Base-by-base conservation (phyloP, 2,797 vertebrate species). In the Strix occidentalis region DNA sequence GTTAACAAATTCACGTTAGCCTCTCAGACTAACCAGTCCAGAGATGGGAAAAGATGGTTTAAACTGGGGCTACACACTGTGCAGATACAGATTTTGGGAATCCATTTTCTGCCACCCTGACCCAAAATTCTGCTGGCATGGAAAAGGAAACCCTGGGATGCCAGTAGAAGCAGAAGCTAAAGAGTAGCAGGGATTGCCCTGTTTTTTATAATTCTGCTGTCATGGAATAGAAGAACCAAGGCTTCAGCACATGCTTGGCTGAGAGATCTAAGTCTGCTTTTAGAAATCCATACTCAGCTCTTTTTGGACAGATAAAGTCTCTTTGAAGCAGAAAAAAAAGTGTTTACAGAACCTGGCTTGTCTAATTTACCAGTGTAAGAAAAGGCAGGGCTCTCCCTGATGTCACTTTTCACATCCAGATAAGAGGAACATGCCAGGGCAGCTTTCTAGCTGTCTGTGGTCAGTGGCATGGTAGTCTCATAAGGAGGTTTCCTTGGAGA, bases 181-280 rank as follows among this genome's bases (percentile, higher is more conserved):
- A 89, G 84, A 87, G 75, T 84, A 98, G 81, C 90, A 96, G 94
- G 91, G 90, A 54, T 77, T 93, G 95, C 91, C 95, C 74, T 80
- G 89, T 85, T 91, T 95, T 98, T 97, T 87, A 57, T 90, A 97
- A 96, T 96, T 96, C 91, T 95, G 88, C 95, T 97, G 94, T 97
- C 87, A 94, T 94, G 93, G 92, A 96, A 96, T 84, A 79, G 51
- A 90, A 92, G 68, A 97, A 94, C 80, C 87, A 95, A 84, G 87
- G 92, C 82, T 95, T 91, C 89, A 95, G 84, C 92, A 78, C 28
- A 13, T 84, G 87, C 95, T 97, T 96, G 97, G 96, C 96, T 97
- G 95, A 96, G 76, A 88, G 87, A 89, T 94, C 95, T 94, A 74
- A 46, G 63, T 95, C 84, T 93, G 93, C 84, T 97, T 98, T 98